phyloP scores from a whole-genome alignment of 2,888 invertebrate species.

The Scelioninae gen. 1 region DNA sequence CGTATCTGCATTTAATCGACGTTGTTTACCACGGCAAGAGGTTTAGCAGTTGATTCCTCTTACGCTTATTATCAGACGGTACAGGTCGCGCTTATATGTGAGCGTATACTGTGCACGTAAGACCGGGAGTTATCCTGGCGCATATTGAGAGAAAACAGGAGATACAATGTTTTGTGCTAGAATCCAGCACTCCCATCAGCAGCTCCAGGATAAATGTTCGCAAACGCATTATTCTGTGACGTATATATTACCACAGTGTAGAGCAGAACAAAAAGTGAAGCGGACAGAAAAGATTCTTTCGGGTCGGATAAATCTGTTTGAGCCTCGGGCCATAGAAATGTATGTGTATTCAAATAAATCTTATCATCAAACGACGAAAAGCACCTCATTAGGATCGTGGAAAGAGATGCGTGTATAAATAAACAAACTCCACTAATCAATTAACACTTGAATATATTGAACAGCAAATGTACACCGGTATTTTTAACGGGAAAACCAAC shows the following conservation, averaged over 20 bases:
- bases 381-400: conserved; percentile 4
- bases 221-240: conserved; percentile 46
- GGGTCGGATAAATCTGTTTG: conserved; percentile 18
- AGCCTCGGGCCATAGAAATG: conserved; percentile 8
- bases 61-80: conserved; percentile 38
- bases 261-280: conserved; percentile 1
- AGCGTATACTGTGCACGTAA: conserved; percentile 23
- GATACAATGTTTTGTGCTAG: conserved; percentile 7
- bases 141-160: conserved; percentile 40
- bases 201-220: conserved; percentile 43
- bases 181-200: conserved; percentile 29
- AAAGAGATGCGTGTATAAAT: no score
- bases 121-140: conserved; percentile 28
- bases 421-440: no score
- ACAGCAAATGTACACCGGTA: no score
- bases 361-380: conserved; percentile 7
- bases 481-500: no score
- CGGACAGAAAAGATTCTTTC: conserved; percentile 9
- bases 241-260: conserved; percentile 33
- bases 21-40: conserved; percentile 41
- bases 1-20: conserved; percentile 47
- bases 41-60: conserved; percentile 49
- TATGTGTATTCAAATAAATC: conserved; percentile 11
- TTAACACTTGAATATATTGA: no score
- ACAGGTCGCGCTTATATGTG: conserved; percentile 13